A percentile compares a stretch with the other conserved stretches of the same genome.
Evolutionary conservation across 2,888 invertebrate species (phyloP).

Genomic region (Ophion obscuratus): DNA sequence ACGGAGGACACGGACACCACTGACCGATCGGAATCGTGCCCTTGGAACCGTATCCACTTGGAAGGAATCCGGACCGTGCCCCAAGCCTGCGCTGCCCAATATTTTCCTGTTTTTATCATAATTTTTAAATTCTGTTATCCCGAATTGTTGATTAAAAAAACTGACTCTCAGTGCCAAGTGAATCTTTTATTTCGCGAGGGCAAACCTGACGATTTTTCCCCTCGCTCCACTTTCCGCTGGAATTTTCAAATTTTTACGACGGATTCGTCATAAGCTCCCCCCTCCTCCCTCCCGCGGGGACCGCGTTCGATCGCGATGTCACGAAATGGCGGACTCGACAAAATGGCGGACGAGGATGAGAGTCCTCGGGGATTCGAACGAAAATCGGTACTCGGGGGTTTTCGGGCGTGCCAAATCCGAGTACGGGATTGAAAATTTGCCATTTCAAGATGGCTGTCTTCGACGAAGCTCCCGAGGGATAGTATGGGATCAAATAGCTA

Average conservation of each 20-base stretch:
- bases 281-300: too few species aligned
- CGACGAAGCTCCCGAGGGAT: too few species aligned
- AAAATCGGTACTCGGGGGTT: neutral
- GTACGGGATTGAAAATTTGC: neutral
- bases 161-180: conserved; percentile 39
- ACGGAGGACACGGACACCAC: conserved; percentile 74
- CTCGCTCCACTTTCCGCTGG: too few species aligned
- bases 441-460: neutral
- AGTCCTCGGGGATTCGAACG: neutral
- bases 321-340: neutral
- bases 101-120: conserved; percentile 61
- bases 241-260: too few species aligned
- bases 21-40: conserved; percentile 42
- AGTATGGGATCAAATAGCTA: too few species aligned
- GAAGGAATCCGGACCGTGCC: conserved; percentile 7
- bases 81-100: conserved; percentile 19
- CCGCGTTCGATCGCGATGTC: too few species aligned
- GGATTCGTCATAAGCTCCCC: too few species aligned
- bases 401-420: neutral
- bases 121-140: conserved; percentile 42
- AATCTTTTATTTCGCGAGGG: neutral
- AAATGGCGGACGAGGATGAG: conserved; percentile 2
- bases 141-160: conserved; percentile 47
- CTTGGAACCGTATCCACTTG: conserved; percentile 19
- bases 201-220: neutral